Evolutionary conservation across 2,113 vertebrate species (phyloP), one percentile per base, ranked within the genome.

Genomic region (Morone saxatilis): DNA sequence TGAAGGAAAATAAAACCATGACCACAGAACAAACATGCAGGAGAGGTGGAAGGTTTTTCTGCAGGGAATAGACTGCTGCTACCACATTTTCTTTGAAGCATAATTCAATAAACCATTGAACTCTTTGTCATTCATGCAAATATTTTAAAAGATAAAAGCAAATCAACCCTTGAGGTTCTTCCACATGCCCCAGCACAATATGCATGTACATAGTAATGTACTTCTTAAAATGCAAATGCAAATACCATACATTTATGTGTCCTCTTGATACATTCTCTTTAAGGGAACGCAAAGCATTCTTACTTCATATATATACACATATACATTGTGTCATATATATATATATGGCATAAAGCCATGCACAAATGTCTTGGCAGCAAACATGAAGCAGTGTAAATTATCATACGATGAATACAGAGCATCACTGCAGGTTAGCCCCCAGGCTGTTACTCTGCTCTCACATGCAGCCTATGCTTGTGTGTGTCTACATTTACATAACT

Each of bases 401-500:
- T 71, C 57, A 67, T 47, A 77, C 1, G 10, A 2, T 77, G 22
- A 75, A 81, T 38, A 54, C 13, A 80, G 61, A 80, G 50, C 70
- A 74, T 81, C 54, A 50, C 60, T 66, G 40, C 41, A 70, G 76
- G 66, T 87, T 53, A 80, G 56, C 48, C 74, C 61, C 57, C 16
- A 77, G 76, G 59, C 76, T 82, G 51, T 71, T 78, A 59, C 61
- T 66, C 31, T 84, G 47, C 76, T 72, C 65, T 80, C 68, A 41
- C 75, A 72, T 71, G 47, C 38, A 63, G 41, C 60, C 36, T 12
- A 47, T 3, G 51, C 22, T 25, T 31, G 54, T n/a, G 11, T 67
- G 60, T 51, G 66, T 61, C 50, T 9, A 61, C 81, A 93, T 94
- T 94, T 93, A 91, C 93, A 94, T 94, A 93, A 93, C 88, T 93